A percentile compares a stretch with the other conserved stretches of the same genome.
Evolutionary conservation across 2,888 invertebrate species (phyloP).

Genomic region (Tachina lurida): DNA sequence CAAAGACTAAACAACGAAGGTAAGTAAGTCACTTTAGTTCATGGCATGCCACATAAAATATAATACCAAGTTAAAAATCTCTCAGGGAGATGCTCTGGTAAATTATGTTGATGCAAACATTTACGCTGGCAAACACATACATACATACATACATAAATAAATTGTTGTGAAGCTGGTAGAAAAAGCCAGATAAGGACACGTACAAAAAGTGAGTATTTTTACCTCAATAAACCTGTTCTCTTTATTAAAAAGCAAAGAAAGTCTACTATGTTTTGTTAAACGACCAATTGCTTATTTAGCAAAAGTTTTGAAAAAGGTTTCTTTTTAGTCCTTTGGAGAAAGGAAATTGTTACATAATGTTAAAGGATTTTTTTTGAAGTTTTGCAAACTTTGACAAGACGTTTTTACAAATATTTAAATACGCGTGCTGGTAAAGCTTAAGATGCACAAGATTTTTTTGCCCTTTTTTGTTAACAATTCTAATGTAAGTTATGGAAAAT

Average conservation of each 20-base stretch:
- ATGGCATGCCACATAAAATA: constrained; percentile 52
- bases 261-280: background rate
- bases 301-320: constrained; percentile 10
- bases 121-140: too few species aligned
- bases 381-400: background rate
- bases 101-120: constrained; percentile 33
- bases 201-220: background rate
- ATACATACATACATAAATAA: background rate
- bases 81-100: constrained; percentile 57
- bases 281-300: background rate
- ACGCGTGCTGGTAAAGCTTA: constrained; percentile 73
- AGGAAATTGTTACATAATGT: constrained; percentile 50
- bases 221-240: background rate
- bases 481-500: constrained; percentile 15
- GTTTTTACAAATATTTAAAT: background rate
- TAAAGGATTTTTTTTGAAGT: constrained; percentile 51
- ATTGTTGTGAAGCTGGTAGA: constrained; percentile 17
- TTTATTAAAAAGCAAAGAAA: background rate
- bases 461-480: background rate
- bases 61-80: constrained; percentile 68
- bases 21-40: constrained; percentile 47
- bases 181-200: constrained; percentile 58
- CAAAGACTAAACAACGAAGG: constrained; percentile 26
- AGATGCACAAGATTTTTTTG: constrained; percentile 77
- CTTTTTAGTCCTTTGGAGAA: background rate